These are phyloP conservation scores for Thelaira solivaga DNA, from an alignment of 2,888 invertebrate genomes.

Conservation along the genomic window DNA sequence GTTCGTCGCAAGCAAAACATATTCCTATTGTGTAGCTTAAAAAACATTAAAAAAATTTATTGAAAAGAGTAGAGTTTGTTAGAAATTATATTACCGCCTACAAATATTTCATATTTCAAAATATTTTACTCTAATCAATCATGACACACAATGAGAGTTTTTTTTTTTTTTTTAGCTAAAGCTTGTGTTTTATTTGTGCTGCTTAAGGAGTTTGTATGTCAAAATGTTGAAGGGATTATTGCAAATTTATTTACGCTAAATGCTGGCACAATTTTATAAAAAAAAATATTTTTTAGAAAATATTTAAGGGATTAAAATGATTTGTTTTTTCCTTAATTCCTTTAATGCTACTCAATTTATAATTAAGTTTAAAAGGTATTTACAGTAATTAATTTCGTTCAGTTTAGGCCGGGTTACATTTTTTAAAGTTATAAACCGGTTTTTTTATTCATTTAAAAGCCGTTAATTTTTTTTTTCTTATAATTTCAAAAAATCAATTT, in stretches of 20 bases:
- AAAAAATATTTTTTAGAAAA: background rate
- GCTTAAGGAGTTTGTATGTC: conserved; percentile 49
- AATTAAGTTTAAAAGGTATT: background rate
- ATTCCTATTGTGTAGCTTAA: too few species aligned
- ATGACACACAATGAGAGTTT: conserved; percentile 29
- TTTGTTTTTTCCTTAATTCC: background rate
- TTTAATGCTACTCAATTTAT: background rate
- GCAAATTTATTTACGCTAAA: conserved; percentile 58
- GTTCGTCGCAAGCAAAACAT: too few species aligned
- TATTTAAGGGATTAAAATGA: conserved; percentile 7
- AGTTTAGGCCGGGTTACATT: too few species aligned
- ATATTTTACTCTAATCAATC: conserved; percentile 42
- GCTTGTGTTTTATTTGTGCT: conserved; percentile 5
- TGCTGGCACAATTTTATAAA: background rate
- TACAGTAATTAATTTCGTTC: background rate
- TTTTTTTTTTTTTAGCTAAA: conserved; percentile 13
- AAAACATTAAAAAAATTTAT: too few species aligned
- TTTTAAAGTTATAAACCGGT: too few species aligned
- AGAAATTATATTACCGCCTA: conserved; percentile 41
- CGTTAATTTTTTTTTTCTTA: too few species aligned
- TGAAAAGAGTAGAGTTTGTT: background rate
- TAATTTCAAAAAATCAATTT: too few species aligned
- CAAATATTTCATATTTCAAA: background rate
- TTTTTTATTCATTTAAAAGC: too few species aligned
- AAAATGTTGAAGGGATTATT: conserved; percentile 44